Conservation (phyloP, 2,113 vertebrate species). For the Picathartes gymnocephalus region DNA sequence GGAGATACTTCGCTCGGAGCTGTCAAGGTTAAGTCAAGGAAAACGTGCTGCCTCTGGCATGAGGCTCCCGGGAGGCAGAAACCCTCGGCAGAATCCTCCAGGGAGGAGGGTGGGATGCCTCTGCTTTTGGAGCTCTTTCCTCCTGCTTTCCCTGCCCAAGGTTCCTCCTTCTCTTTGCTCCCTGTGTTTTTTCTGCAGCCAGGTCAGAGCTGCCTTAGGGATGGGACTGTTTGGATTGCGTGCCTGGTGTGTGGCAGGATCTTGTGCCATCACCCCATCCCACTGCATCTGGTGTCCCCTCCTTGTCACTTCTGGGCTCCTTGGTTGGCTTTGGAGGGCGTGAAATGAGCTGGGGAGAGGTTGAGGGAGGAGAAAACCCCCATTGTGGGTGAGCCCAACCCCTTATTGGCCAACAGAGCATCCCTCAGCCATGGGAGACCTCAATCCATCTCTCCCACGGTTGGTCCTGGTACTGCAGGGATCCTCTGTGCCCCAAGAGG, state of each 20-base stretch:
- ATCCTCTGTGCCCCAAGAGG: neutral
- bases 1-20: slow-evolving; percentile 12
- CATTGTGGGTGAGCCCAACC: accelerated
- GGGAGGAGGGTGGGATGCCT: neutral
- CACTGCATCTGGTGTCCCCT: accelerated
- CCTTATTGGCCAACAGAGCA: neutral
- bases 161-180: neutral
- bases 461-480: neutral
- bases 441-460: neutral
- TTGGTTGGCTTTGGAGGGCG: neutral
- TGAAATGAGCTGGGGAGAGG: neutral
- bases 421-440: accelerated
- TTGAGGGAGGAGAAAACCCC: neutral
- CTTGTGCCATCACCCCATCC: accelerated
- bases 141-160: neutral
- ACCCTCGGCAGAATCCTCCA: neutral
- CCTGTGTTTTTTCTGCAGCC: neutral
- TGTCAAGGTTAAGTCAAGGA: slow-evolving; percentile 53
- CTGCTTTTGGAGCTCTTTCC: neutral
- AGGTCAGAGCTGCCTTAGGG: neutral
- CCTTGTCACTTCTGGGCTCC: neutral
- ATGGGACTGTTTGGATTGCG: accelerated
- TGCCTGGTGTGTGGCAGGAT: neutral
- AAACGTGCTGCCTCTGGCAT: neutral
- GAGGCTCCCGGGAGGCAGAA: neutral